phyloP scores from a whole-genome alignment of 1,140 invertebrate species.

The Hylaeus anthracinus region DNA sequence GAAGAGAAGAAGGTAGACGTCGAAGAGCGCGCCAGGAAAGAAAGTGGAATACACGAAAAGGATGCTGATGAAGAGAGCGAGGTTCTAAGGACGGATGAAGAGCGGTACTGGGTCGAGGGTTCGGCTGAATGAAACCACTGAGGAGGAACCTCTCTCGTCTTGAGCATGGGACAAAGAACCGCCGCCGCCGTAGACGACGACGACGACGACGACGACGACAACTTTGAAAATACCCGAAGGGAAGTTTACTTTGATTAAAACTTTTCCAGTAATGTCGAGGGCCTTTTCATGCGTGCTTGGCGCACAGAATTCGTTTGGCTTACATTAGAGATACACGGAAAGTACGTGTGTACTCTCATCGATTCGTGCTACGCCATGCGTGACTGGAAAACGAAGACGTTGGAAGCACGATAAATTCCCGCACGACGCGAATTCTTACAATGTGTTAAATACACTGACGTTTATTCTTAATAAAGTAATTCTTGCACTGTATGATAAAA shows the following conservation, averaged over 20 bases:
- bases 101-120: conserved; percentile 39
- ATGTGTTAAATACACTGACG: too few relatives aligned
- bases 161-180: conserved; percentile 28
- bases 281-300: conserved; percentile 45
- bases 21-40: background rate
- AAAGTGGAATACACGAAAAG: background rate
- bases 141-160: conserved; percentile 43
- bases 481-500: too few relatives aligned
- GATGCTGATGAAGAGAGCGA: conserved; percentile 40
- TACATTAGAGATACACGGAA: conserved; percentile 6
- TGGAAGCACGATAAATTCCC: too few relatives aligned
- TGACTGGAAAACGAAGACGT: background rate
- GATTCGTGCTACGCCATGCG: conserved; percentile 8
- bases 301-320: conserved; percentile 30
- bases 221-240: conserved; percentile 37
- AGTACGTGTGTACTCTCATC: conserved; percentile 5
- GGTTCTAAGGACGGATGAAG: conserved; percentile 18
- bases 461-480: too few relatives aligned
- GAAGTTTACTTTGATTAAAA: conserved; percentile 62
- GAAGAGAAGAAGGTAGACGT: background rate
- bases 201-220: conserved; percentile 13
- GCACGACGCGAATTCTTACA: background rate
- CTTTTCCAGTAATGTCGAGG: conserved; percentile 39
- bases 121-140: conserved; percentile 38
- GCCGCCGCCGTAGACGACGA: conserved; percentile 2